Percentiles rank a stretch among this genome's conserved stretches.
Evolutionary conservation across 2,113 vertebrate species (phyloP).

Genomic region (Candoia aspera): DNA sequence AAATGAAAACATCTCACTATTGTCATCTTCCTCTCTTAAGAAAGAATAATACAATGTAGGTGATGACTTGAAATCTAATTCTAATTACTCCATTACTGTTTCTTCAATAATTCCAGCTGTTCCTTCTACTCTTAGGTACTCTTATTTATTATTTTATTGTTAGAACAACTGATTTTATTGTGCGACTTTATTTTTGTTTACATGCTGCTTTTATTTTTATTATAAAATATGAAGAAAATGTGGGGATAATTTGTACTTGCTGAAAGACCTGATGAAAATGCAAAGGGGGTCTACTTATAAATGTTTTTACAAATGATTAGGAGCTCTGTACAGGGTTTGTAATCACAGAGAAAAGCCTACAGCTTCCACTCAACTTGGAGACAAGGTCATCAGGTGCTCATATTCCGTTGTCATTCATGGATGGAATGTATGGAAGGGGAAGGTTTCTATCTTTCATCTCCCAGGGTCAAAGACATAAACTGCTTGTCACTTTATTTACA

Average conservation of each 20-base stretch:
- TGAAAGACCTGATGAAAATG: background rate
- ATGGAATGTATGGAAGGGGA: background rate
- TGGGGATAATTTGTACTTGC: background rate
- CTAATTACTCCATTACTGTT: background rate
- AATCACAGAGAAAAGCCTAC: background rate
- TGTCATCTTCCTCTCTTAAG: background rate
- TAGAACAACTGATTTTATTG: background rate
- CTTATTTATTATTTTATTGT: background rate
- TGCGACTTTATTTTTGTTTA: background rate
- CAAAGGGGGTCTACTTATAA: background rate
- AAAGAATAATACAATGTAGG: background rate
- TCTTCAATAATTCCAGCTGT: background rate
- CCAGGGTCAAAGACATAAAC: background rate
- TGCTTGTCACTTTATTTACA: background rate
- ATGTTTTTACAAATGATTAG: background rate
- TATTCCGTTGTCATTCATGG: background rate
- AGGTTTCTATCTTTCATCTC: background rate
- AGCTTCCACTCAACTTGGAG: background rate
- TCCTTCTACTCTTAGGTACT: background rate
- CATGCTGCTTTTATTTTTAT: background rate
- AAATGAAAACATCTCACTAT: background rate
- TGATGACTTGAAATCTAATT: background rate
- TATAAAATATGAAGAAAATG: background rate
- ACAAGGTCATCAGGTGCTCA: background rate
- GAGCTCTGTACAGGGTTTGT: background rate